phyloP scores from a whole-genome alignment of 2,888 invertebrate genomes.

The Nymphalis urticae region DNA sequence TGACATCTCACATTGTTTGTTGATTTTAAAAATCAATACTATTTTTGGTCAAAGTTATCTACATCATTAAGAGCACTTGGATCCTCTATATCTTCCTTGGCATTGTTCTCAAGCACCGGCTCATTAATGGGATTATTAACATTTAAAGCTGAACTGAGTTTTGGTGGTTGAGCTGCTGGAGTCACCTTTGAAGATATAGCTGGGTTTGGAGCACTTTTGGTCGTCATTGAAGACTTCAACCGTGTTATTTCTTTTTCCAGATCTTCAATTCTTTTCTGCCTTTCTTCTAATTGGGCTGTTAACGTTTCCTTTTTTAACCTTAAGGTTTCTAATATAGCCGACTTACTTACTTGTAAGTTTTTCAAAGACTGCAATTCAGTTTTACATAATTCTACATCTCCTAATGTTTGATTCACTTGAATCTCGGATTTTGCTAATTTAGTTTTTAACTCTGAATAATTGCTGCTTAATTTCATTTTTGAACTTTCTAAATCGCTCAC shows the following conservation, averaged over 20 bases:
- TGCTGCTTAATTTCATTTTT: conserved; percentile 58
- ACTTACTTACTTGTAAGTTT: conserved; percentile 73
- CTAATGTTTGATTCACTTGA: conserved; percentile 65
- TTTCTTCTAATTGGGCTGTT: conserved; percentile 63
- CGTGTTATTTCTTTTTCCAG: conserved; percentile 67
- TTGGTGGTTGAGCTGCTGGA: conserved; percentile 67
- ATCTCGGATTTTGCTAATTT: conserved; percentile 62
- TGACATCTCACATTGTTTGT: conserved; percentile 33
- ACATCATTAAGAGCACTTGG: conserved; percentile 66
- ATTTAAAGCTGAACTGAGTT: conserved; percentile 65
- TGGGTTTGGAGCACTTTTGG: conserved; percentile 62
- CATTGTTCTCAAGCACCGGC: conserved; percentile 71
- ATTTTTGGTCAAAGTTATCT: conserved; percentile 67
- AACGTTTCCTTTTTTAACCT: conserved; percentile 72
- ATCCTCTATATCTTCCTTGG: conserved; percentile 77
- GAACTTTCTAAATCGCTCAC: conserved; percentile 63
- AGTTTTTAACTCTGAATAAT: conserved; percentile 56
- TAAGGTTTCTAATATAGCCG: conserved; percentile 70
- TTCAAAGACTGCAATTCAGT: conserved; percentile 74
- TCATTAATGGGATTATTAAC: conserved; percentile 64
- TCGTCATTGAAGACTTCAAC: conserved; percentile 62
- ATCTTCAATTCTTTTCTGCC: conserved; percentile 67
- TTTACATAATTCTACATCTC: conserved; percentile 70
- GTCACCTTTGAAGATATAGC: conserved; percentile 61
- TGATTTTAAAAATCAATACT: conserved; percentile 40